Conservation (phyloP, 2,888 invertebrate species). For the Chloromyia formosa region DNA sequence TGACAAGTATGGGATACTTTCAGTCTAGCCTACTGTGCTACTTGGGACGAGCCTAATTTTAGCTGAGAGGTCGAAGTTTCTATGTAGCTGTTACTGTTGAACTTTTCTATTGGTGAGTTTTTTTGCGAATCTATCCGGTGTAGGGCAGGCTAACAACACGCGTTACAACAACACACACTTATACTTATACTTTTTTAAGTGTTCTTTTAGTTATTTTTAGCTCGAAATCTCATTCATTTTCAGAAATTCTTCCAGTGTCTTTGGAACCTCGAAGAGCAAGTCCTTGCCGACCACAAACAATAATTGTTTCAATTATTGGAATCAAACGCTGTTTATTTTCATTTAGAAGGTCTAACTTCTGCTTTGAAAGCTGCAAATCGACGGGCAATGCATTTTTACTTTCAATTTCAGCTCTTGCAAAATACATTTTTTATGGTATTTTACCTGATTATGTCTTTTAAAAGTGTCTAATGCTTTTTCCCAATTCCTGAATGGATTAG, state of each 20-base stretch:
- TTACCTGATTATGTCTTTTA: neutral
- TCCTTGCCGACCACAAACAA: neutral
- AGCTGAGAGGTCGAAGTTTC: too few species aligned
- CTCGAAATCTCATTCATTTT: too few species aligned
- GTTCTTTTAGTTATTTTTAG: too few species aligned
- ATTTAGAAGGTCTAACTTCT: neutral
- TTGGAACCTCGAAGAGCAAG: neutral
- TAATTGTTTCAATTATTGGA: conserved; percentile 1
- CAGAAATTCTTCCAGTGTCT: neutral
- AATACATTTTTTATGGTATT: neutral
- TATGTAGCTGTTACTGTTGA: too few species aligned
- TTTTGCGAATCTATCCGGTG: too few species aligned
- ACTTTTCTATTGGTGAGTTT: too few species aligned
- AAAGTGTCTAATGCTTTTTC: neutral
- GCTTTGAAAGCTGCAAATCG: neutral
- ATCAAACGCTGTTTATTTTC: neutral
- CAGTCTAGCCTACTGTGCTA: too few species aligned
- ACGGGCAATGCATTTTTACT: neutral
- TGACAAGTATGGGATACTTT: too few species aligned
- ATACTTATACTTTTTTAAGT: too few species aligned
- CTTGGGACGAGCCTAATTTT: too few species aligned
- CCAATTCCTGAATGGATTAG: neutral
- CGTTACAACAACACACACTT: too few species aligned
- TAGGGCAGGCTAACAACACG: too few species aligned
- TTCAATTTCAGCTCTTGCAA: neutral